Evolutionary conservation across 1,140 invertebrate species (phyloP).

Genomic region (Geopemphigus sp.): DNA sequence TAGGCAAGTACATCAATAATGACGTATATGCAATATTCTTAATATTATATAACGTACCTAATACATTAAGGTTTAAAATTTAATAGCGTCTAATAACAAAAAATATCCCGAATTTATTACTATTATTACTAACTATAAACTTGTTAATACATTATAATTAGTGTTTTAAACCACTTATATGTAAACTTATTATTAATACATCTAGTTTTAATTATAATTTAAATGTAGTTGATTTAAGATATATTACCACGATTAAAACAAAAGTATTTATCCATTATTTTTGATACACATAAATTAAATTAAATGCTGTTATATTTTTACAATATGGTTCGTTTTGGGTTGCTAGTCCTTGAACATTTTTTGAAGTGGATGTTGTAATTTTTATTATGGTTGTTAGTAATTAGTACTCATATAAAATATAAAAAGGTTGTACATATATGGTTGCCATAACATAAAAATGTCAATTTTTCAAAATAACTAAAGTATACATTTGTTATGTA

Average conservation of each 20-base stretch:
- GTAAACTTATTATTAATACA: too few species aligned
- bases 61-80: background rate
- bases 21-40: background rate
- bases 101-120: too few species aligned
- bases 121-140: too few species aligned
- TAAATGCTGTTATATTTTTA: background rate
- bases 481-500: background rate
- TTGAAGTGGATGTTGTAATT: background rate
- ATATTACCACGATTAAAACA: too few species aligned
- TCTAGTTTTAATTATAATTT: too few species aligned
- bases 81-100: background rate
- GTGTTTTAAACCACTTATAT: too few species aligned
- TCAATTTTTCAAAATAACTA: background rate
- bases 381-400: background rate
- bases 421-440: background rate
- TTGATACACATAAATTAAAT: too few species aligned
- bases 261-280: too few species aligned
- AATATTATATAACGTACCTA: background rate
- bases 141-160: too few species aligned
- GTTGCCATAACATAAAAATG: background rate
- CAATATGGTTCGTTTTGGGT: background rate
- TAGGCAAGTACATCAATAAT: slow-evolving; percentile 54
- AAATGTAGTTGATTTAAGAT: too few species aligned
- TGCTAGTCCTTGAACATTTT: background rate
- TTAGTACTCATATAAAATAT: too few species aligned